Evolutionary conservation across 37 sponge, comb jelly and placozoan species (phyloP), one percentile per base, ranked within the genome.

Genomic region (Beroe ovata): DNA sequence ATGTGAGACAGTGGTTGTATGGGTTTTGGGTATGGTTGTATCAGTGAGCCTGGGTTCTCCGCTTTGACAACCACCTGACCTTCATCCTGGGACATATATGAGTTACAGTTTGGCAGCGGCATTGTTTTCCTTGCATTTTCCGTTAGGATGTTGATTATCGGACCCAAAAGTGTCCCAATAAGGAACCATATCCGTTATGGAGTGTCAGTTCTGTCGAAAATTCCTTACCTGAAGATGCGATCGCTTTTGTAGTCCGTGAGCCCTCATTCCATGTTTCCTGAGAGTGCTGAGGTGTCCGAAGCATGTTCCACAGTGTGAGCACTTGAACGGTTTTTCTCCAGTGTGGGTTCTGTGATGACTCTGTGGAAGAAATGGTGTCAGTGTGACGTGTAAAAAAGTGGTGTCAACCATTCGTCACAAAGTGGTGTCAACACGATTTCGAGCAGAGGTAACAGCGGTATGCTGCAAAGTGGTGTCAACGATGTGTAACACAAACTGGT

Each of bases 21-120:
- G 36, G 36, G 36, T 33, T 66, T 66, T 3, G 69, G 69, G 69
- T 66, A 32, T 14, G 69, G 35, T 26, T 33, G 33, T 32, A 29
- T 18, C 1, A 66, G 69, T 2, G 69, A 77, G 84, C 26, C n/a
- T 1, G 42, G 84, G 54, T 77, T 77, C 33, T 77, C 84, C 41
- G 84, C 33, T 77, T 77, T 77, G 16, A 77, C 54, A n/a, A 77
- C 84, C n/a, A 77, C 26, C 38, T 77, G 84, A 19, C 84, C 84
- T 40, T 77, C 84, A 25, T 77, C 84, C 84, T 77, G 84, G 41
- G 84, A n/a, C n/a, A n/a, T n/a, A n/a, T n/a, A n/a, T n/a, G n/a
- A n/a, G n/a, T n/a, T n/a, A n/a, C n/a, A n/a, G n/a, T n/a, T n/a
- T n/a, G n/a, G n/a, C n/a, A n/a, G n/a, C n/a, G n/a, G n/a, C n/a